phyloP scores from a whole-genome alignment of 1,140 invertebrate genomes.

The Lepidurus packardi region DNA sequence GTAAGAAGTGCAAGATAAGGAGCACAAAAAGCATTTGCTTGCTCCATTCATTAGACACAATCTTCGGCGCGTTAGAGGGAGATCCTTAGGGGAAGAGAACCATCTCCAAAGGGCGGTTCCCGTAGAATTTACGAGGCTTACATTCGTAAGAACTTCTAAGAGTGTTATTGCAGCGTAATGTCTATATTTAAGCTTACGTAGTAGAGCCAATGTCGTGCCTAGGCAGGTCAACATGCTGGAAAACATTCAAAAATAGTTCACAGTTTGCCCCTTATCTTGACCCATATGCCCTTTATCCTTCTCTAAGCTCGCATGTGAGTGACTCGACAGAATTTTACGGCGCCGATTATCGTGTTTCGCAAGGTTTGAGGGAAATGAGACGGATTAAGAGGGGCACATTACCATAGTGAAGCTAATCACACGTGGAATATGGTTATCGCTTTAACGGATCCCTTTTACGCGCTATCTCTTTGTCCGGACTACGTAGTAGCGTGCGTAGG shows the following conservation, averaged over 20 bases:
- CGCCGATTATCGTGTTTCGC: not conserved
- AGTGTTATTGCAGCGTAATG: not conserved
- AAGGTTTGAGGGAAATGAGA: not conserved
- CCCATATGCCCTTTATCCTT: not conserved
- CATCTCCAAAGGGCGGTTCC: not conserved
- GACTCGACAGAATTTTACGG: not conserved
- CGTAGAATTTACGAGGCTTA: not conserved
- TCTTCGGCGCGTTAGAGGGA: not conserved
- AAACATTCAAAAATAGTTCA: not conserved
- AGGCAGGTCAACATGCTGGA: not conserved
- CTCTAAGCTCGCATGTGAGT: not conserved
- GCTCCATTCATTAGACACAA: not conserved
- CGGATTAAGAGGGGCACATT: not conserved
- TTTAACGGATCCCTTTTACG: not conserved
- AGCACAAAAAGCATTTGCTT: not conserved
- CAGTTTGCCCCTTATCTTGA: not conserved
- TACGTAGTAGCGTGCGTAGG: not conserved
- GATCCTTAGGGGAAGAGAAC: not conserved
- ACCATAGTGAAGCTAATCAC: not conserved
- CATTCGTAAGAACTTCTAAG: not conserved
- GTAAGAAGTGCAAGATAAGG: not conserved
- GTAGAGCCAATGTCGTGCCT: no score
- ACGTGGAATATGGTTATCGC: not conserved
- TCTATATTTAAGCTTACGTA: no score
- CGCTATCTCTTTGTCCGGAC: not conserved